A percentile compares a stretch with the other conserved stretches of the same genome.
phyloP scores from a whole-genome alignment of 2,797 vertebrate species.

The Okamejei kenojei region DNA sequence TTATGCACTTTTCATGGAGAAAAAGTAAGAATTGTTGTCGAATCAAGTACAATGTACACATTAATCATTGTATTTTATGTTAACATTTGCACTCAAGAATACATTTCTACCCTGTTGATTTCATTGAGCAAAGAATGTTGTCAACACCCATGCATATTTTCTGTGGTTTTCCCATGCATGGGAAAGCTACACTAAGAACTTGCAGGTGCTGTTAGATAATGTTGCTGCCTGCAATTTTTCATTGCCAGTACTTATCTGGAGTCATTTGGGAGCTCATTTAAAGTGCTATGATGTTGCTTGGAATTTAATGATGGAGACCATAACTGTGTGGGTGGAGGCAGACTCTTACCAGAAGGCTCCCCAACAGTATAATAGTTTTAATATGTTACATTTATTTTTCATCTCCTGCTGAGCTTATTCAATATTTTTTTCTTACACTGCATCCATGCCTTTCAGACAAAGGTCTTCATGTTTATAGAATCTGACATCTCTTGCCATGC shows the following conservation, averaged over 20 bases:
- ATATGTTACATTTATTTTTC: background rate
- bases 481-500: background rate
- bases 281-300: background rate
- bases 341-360: background rate
- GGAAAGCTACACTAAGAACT: background rate
- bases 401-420: background rate
- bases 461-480: background rate
- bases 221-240: background rate
- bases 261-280: background rate
- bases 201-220: background rate
- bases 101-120: background rate
- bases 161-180: background rate
- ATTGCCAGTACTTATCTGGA: background rate
- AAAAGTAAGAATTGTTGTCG: background rate
- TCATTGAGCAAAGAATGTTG: background rate
- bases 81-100: no score
- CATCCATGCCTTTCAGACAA: background rate
- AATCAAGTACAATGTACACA: no score
- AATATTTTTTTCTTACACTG: background rate
- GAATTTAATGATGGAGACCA: background rate
- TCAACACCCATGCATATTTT: background rate
- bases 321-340: background rate
- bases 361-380: background rate
- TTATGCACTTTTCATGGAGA: background rate
- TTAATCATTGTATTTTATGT: no score